Evolutionary conservation across 2,113 vertebrate genomes (phyloP).

Genomic region (Podiceps cristatus): DNA sequence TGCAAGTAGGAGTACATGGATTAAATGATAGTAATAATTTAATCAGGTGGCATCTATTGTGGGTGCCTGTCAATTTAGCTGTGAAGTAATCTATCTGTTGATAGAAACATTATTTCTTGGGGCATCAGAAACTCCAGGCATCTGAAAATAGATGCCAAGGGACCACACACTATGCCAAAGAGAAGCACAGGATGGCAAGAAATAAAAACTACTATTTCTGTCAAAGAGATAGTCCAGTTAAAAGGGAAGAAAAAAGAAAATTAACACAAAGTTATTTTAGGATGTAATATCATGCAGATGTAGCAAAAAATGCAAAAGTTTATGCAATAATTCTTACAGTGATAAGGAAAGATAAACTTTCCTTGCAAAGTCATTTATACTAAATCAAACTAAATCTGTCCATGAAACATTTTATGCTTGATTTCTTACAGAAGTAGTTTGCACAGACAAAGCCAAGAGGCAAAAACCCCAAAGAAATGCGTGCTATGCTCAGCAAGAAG

Average conservation of each 20-base stretch:
- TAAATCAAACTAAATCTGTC: neutral
- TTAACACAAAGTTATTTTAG: neutral
- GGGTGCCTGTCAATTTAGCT: neutral
- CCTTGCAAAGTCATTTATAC: neutral
- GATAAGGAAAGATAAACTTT: neutral
- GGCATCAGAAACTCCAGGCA: neutral
- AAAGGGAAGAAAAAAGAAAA: neutral
- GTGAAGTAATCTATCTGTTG: neutral
- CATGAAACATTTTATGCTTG: neutral
- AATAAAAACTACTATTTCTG: neutral
- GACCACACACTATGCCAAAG: neutral
- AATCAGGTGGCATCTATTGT: neutral
- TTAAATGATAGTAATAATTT: neutral
- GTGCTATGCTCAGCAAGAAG: neutral
- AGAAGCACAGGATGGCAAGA: neutral
- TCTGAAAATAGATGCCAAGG: neutral
- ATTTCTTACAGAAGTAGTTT: neutral
- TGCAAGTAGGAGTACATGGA: neutral
- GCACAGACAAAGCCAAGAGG: neutral
- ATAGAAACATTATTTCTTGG: neutral
- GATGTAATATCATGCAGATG: neutral
- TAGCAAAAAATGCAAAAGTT: neutral
- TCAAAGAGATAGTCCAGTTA: neutral
- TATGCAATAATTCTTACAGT: accelerated
- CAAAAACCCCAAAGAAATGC: neutral